Percentiles rank a stretch among this genome's conserved stretches.
Evolutionary conservation across 2,113 vertebrate species (phyloP).

Genomic region (Shinisaurus crocodilurus): DNA sequence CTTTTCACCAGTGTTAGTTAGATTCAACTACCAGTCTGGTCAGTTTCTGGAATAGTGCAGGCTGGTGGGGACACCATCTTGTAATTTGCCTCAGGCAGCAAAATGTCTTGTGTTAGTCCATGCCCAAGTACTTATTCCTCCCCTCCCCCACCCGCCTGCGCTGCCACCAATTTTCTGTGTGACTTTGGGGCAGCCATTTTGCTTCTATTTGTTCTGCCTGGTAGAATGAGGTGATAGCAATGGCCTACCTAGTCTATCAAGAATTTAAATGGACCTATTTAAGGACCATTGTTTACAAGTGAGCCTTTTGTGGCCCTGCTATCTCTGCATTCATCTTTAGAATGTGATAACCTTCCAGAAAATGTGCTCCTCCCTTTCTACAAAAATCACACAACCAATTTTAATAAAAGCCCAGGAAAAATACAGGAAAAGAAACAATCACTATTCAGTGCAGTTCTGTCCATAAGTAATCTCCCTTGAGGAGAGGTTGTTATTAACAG

Average conservation of each 20-base stretch:
- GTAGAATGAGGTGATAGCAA: not conserved
- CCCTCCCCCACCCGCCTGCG: not conserved
- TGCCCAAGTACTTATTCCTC: not conserved
- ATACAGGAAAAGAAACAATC: not conserved
- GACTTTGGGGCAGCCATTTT: not conserved
- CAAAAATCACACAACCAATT: constrained; percentile 1
- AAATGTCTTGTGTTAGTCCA: not conserved
- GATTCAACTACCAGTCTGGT: not conserved
- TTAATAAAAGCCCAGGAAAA: not conserved
- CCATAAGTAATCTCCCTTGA: not conserved
- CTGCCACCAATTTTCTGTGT: not conserved
- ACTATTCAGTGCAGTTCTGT: not conserved
- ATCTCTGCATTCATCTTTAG: constrained; percentile 2
- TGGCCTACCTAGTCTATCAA: not conserved
- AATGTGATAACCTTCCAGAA: not conserved
- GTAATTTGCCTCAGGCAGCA: not conserved
- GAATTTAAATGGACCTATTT: not conserved
- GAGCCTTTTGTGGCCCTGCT: not conserved
- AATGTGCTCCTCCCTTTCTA: constrained; percentile 1
- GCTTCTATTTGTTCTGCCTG: not conserved
- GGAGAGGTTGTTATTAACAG: constrained; percentile 16
- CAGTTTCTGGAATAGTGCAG: not conserved
- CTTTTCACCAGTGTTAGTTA: not conserved
- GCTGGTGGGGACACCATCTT: not conserved
- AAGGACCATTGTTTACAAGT: not conserved